Base-by-base conservation (phyloP, 2,113 vertebrate genomes). In the Labeo catla region DNA sequence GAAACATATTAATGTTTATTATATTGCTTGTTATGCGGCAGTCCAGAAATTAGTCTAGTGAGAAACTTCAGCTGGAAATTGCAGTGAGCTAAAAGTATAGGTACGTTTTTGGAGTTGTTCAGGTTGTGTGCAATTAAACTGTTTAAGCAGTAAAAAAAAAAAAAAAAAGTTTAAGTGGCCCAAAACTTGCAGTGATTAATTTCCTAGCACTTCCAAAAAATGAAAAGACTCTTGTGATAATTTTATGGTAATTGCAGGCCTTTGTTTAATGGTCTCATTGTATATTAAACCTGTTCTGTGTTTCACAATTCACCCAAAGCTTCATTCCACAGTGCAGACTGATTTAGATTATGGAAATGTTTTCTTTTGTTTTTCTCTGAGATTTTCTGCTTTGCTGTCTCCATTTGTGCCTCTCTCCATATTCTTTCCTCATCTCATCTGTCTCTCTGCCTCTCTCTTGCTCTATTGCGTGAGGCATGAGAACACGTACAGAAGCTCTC, bases 401-500 rank as follows among this genome's bases (percentile, higher is more conserved):
- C 87, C 57, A 85, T 84, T 70, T 28, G 19, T 87, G 23, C 39
- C 82, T 66, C 81, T 59, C 85, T 76, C 23, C 52, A 70, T 84
- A 70, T 90, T 83, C 72, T 84, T 7, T 49, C 52, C 72, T 88
- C 83, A 65, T 49, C 76, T 79, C 85, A 76, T 81, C 84, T 61
- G 59, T 76, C 74, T 11, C 54, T 68, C 47, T 15, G 76, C 74
- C 84, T 47, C 49, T 39, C 54, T 52, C 39, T 39, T 34, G 85
- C 65, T 6, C 52, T 52, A 63, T 86, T 76, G 80, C 23, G 72
- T 89, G 87, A 90, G 61, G 83, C 84, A 90, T 93, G 92, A 91
- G 88, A 86, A 81, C 90, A 92, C 93, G 93, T 94, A 88, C 90
- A 81, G 89, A 89, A 83, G 45, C 79, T 80, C 87, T 50, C 91